Percentiles rank a stretch among this genome's conserved stretches.
phyloP scores from a whole-genome alignment of 1,140 invertebrate genomes.

The Papilio helenus region DNA sequence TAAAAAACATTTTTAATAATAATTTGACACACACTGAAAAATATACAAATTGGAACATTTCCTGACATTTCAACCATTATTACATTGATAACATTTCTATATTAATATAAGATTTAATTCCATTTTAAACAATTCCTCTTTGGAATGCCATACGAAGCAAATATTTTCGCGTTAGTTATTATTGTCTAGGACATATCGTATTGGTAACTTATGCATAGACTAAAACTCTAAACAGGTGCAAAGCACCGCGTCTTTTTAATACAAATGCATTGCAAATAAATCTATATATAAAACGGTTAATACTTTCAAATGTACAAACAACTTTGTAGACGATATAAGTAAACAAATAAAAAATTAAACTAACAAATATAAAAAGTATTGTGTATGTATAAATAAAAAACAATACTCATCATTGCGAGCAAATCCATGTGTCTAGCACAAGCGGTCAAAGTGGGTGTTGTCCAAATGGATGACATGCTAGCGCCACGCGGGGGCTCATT shows the following conservation, averaged over 20 bases:
- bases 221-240: conserved; percentile 3
- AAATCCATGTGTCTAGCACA: conserved; percentile 75
- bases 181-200: conserved; percentile 30
- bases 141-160: conserved; percentile 17
- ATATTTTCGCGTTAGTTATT: conserved; percentile 1
- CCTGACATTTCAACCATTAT: not conserved
- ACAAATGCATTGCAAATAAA: conserved; percentile 30
- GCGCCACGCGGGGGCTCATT: conserved; percentile 70
- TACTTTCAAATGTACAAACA: conserved; percentile 12
- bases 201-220: conserved; percentile 36
- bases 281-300: conserved; percentile 1
- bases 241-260: conserved; percentile 27
- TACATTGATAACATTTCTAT: not conserved
- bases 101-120: not conserved
- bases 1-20: no score
- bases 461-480: conserved; percentile 65
- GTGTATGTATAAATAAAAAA: conserved; percentile 70
- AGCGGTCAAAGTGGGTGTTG: conserved; percentile 69
- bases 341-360: not conserved
- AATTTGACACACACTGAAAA: not conserved
- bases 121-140: conserved; percentile 31
- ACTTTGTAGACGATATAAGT: not conserved
- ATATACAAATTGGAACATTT: not conserved
- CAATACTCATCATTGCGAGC: conserved; percentile 82
- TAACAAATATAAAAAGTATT: conserved; percentile 31